Base-by-base conservation (phyloP, 2,113 vertebrate species). In the Canis aureus region DNA sequence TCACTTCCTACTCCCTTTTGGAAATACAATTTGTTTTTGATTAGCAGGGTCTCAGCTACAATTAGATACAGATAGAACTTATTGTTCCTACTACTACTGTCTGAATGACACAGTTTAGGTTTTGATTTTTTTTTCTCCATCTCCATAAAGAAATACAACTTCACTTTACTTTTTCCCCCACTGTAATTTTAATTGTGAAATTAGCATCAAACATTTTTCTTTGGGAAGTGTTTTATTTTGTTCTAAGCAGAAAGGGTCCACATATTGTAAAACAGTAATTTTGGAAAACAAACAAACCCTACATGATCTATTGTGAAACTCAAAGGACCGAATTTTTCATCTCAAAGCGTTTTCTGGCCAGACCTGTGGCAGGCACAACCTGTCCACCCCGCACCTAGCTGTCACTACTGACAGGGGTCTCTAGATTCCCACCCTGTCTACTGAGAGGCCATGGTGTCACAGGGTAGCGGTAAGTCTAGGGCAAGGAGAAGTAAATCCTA, bases 111-210 rank as follows among this genome's bases (percentile, higher is more conserved):
- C 27, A 88, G 57, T 97, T 94, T 85, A 19, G 81, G 35, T 76
- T 97, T 80, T 94, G 53, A 60, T 62, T 81, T 80, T 97, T 74
- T 76, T 73, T 62, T 3, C 69, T 89, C 53, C 60, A 91, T 22
- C 66, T 96, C 92, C 62, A 64, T 74, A 73, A 95, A 83, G 80
- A 90, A 92, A 84, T 9, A 22, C 66, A 94, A 84, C 66, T 69
- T 95, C 66, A 60, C 93, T 92, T 92, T 76, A 20, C 53, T 60
- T 79, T 64, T 35, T 27, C 51, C 60, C 74, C 23, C 43, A 74
- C 51, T 53, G 4, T 9, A 76, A 22, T 59, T 73, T 82, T 3
- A 80, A 94, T 95, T 91, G 93, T 81, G n/a, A 93, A 85, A 35
- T 76, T 53, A 93, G n/a, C n/a, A 29, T 73, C 86, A 94, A 91